Evolutionary conservation across 1,140 invertebrate genomes (phyloP).

Genomic region (Calosoma granatense): DNA sequence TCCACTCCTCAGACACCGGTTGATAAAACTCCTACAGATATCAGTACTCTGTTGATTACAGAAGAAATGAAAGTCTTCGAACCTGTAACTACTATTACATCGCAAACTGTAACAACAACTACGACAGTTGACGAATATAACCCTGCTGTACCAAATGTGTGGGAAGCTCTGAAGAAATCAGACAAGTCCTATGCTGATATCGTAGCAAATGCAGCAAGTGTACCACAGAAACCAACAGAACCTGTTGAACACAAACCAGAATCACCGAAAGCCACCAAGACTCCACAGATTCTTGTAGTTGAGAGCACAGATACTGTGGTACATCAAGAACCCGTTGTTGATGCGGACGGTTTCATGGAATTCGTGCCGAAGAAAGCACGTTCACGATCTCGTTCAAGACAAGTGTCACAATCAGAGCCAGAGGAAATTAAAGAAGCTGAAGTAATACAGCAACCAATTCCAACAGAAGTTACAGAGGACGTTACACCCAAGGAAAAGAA

Average conservation of each 20-base stretch:
- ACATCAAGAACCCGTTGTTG: conserved; percentile 30
- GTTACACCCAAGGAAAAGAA: neutral
- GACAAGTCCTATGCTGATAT: conserved; percentile 50
- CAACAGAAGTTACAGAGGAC: neutral
- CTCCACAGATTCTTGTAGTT: neutral
- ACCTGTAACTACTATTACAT: neutral
- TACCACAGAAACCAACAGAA: conserved; percentile 19
- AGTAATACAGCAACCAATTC: neutral
- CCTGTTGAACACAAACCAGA: conserved; percentile 40
- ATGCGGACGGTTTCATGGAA: conserved; percentile 41
- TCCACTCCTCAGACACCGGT: neutral
- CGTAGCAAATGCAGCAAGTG: conserved; percentile 32
- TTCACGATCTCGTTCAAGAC: conserved; percentile 14
- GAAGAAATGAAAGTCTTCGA: neutral
- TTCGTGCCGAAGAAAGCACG: conserved; percentile 33
- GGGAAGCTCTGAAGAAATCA: conserved; percentile 32
- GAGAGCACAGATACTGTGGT: conserved; percentile 23
- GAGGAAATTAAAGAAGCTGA: neutral
- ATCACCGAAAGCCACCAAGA: conserved; percentile 26
- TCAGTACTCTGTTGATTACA: neutral
- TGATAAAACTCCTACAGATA: neutral
- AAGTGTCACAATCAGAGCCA: neutral
- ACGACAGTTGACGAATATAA: too few relatives aligned
- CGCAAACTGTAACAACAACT: neutral
- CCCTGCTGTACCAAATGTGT: too few relatives aligned